phyloP scores from a whole-genome alignment of 2,113 vertebrate genomes.

The Actinemys pallida region DNA sequence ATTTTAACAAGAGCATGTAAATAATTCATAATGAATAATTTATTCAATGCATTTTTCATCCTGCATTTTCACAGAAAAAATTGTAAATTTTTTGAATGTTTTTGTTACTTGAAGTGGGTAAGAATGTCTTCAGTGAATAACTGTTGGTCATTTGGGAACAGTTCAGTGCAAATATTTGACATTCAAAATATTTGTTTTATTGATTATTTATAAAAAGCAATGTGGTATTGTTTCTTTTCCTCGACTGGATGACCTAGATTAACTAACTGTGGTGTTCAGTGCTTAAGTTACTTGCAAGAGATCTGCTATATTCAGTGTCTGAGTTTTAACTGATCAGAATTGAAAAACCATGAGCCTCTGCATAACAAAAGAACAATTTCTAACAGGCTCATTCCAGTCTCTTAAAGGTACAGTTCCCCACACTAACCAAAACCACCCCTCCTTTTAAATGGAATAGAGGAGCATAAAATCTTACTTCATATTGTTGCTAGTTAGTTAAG shows the following conservation, averaged over 20 bases:
- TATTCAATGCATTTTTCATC: neutral
- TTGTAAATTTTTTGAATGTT: neutral
- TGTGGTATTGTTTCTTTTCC: fast-evolving
- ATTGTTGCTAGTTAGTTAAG: neutral
- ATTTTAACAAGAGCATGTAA: neutral
- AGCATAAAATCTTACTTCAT: neutral
- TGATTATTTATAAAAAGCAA: neutral
- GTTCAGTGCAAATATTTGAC: neutral
- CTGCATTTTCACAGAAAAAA: neutral
- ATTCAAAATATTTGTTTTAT: neutral
- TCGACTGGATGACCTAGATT: neutral
- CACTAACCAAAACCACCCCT: neutral
- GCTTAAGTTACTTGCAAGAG: neutral
- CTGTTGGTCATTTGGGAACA: neutral
- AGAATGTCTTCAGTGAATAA: neutral
- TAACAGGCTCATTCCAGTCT: neutral
- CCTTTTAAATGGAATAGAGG: neutral
- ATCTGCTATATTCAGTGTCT: neutral
- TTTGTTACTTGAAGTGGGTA: fast-evolving
- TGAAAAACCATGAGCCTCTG: neutral
- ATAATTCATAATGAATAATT: neutral
- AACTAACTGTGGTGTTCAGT: neutral
- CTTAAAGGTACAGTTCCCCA: neutral
- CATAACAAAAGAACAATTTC: neutral
- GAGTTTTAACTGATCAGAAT: neutral